Conservation (phyloP, 1,140 invertebrate genomes). For the Drosophila grimshawi region DNA sequence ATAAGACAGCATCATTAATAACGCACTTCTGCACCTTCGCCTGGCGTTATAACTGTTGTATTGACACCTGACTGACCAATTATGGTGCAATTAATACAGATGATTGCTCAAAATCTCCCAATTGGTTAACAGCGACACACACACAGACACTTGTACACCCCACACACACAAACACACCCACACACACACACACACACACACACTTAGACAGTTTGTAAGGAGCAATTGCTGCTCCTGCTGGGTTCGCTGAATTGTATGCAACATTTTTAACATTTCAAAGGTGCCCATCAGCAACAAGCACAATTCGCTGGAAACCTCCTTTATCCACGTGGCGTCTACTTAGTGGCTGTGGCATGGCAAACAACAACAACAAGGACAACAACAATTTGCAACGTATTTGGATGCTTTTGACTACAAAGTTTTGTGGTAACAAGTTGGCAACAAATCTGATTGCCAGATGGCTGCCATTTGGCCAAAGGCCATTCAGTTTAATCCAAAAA, state of each 20-base stretch:
- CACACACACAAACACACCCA: not conserved
- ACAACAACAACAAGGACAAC: slow-evolving; percentile 3
- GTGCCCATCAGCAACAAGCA: not conserved
- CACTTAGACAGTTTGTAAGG: not conserved
- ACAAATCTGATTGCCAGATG: slow-evolving; percentile 55
- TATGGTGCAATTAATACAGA: slow-evolving; percentile 81
- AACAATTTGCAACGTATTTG: slow-evolving; percentile 20
- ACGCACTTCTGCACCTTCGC: slow-evolving; percentile 59
- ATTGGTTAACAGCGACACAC: slow-evolving; percentile 48
- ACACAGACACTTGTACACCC: not conserved
- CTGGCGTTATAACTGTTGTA: slow-evolving; percentile 22
- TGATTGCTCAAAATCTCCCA: slow-evolving; percentile 70
- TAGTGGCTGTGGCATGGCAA: not conserved
- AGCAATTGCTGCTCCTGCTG: slow-evolving; percentile 3
- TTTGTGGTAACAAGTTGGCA: slow-evolving; percentile 59
- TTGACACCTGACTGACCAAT: slow-evolving; percentile 76
- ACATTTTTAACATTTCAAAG: slow-evolving; percentile 63
- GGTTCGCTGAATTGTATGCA: slow-evolving; percentile 33
- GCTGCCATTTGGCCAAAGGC: slow-evolving; percentile 26
- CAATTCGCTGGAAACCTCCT: not conserved
- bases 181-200: not conserved
- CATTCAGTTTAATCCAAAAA: slow-evolving; percentile 33
- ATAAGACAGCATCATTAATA: slow-evolving; percentile 68
- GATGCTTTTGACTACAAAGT: slow-evolving; percentile 35
- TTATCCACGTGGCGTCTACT: not conserved